Evolutionary conservation across 2,888 invertebrate genomes (phyloP).

Genomic region (Aphrophora alni): DNA sequence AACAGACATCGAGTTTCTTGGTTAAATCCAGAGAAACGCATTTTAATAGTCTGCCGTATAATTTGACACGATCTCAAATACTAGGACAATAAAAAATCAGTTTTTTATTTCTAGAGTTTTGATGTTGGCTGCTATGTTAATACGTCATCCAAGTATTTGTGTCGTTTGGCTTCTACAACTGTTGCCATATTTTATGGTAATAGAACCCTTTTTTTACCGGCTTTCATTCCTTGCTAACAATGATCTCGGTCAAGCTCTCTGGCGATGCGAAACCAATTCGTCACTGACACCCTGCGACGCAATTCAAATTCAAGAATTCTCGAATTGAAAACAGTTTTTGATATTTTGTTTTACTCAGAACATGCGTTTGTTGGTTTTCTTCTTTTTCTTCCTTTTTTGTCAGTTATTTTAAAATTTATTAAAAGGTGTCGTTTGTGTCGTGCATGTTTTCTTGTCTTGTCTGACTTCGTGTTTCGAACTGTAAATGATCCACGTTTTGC

Average conservation of each 20-base stretch:
- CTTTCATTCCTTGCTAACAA: not conserved
- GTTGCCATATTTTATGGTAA: not conserved
- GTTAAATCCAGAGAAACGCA: too few relatives aligned
- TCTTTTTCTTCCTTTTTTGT: too few relatives aligned
- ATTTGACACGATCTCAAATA: not conserved
- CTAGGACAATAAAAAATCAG: not conserved
- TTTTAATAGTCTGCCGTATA: not conserved
- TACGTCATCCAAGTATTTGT: not conserved
- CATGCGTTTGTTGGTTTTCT: not conserved
- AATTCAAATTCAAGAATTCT: conserved; percentile 2
- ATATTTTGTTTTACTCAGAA: not conserved
- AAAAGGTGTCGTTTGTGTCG: not conserved
- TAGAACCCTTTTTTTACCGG: not conserved
- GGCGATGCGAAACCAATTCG: not conserved
- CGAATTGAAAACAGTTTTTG: not conserved
- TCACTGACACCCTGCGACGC: not conserved
- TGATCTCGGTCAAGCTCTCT: not conserved
- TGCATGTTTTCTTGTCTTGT: not conserved
- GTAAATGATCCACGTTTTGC: not conserved
- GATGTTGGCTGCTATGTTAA: not conserved
- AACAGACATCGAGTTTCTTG: too few relatives aligned
- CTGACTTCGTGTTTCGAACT: not conserved
- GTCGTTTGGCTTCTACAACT: not conserved
- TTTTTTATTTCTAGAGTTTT: not conserved
- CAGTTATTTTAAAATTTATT: not conserved